Conservation (phyloP, 1,140 invertebrate species). For the Sesamia nonagrioides region DNA sequence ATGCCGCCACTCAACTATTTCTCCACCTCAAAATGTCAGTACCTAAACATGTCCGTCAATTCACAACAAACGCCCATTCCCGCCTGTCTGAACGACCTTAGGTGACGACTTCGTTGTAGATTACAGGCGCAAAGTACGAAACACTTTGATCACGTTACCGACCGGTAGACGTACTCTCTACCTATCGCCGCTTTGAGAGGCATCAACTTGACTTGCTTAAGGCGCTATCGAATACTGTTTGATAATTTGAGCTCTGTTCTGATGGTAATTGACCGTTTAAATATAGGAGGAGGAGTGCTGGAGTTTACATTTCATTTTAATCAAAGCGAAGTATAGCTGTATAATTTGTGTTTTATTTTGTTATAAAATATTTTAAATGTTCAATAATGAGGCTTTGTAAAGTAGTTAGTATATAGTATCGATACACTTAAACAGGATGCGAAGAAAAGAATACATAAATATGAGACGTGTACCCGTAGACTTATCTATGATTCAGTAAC, state of each 20-base stretch:
- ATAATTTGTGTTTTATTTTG: background rate
- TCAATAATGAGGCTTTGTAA: too few relatives aligned
- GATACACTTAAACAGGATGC: too few relatives aligned
- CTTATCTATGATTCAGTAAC: too few relatives aligned
- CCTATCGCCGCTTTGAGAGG: slow-evolving; percentile 43
- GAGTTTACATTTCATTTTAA: slow-evolving; percentile 18
- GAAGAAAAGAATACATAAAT: too few relatives aligned
- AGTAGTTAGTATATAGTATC: too few relatives aligned
- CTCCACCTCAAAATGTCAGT: background rate
- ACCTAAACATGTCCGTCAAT: background rate
- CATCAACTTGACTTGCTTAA: slow-evolving; percentile 60
- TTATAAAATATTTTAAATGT: too few relatives aligned
- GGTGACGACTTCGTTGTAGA: slow-evolving; percentile 56
- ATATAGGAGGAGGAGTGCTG: slow-evolving; percentile 14
- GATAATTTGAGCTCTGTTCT: slow-evolving; percentile 57
- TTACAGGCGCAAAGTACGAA: slow-evolving; percentile 56
- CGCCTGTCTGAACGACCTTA: slow-evolving; percentile 48
- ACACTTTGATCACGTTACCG: slow-evolving; percentile 64
- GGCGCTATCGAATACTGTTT: slow-evolving; percentile 50
- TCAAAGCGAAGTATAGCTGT: background rate
- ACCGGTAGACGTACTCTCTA: slow-evolving; percentile 51
- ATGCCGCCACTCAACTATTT: background rate
- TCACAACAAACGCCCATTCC: background rate
- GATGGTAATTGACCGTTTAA: slow-evolving; percentile 39
- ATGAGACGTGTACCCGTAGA: too few relatives aligned